Evolutionary conservation across 2,888 invertebrate species (phyloP).

Genomic region (Barypeithes pellucidus): DNA sequence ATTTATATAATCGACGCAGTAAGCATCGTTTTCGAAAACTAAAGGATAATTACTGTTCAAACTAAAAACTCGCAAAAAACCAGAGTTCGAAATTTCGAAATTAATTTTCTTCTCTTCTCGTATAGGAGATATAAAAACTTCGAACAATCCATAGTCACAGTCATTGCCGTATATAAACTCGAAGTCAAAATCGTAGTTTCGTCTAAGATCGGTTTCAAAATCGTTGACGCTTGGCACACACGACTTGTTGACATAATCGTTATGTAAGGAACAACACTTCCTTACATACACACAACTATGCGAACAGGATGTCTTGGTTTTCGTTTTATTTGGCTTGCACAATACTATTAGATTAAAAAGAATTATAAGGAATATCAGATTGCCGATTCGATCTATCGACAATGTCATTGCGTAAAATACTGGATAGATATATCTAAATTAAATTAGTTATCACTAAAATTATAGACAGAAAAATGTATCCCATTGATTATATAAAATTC

Average conservation of each 20-base stretch:
- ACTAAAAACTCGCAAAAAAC: conserved; percentile 44
- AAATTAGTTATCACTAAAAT: neutral
- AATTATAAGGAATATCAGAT: conserved; percentile 5
- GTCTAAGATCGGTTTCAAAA: conserved; percentile 27
- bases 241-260: conserved; percentile 50
- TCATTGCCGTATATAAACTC: conserved; percentile 48
- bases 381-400: conserved; percentile 35
- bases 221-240: conserved; percentile 44
- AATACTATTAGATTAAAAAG: conserved; percentile 27
- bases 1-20: conserved; percentile 58
- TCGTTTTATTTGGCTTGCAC: conserved; percentile 6
- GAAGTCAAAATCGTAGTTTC: conserved; percentile 18
- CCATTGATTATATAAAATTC: no score
- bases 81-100: conserved; percentile 37
- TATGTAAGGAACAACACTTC: conserved; percentile 55
- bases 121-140: conserved; percentile 29
- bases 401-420: conserved; percentile 42
- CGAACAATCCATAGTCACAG: conserved; percentile 38
- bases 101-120: neutral
- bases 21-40: conserved; percentile 44
- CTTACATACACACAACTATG: conserved; percentile 31
- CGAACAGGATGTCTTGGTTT: neutral
- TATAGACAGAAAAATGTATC: no score
- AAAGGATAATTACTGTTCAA: conserved; percentile 20
- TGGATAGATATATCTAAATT: neutral